These are phyloP conservation scores for Agapornis roseicollis DNA, from an alignment of 2,113 vertebrate species.

Conservation along the genomic window DNA sequence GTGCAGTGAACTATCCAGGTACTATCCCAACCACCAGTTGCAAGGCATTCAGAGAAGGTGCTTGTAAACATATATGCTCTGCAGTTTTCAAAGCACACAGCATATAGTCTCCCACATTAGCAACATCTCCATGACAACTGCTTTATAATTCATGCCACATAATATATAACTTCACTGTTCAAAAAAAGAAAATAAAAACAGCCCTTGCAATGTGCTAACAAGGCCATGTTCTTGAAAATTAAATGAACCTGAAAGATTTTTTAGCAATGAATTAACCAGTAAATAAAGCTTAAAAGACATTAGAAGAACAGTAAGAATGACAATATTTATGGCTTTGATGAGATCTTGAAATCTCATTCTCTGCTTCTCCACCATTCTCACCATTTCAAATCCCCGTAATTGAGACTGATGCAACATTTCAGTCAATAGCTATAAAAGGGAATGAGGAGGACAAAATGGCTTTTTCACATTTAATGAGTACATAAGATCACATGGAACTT, in stretches of 20 bases:
- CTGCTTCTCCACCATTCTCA: background rate
- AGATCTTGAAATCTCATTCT: constrained; percentile 38
- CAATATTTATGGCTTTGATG: constrained; percentile 36
- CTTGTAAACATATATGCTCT: background rate
- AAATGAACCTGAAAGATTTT: constrained; percentile 36
- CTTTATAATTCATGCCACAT: constrained; percentile 49
- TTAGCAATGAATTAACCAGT: constrained; percentile 40
- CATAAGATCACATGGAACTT: background rate
- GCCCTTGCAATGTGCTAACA: background rate
- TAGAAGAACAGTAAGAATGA: background rate
- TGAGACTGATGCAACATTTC: constrained; percentile 26
- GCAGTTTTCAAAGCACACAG: background rate
- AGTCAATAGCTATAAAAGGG: constrained; percentile 37
- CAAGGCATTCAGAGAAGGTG: background rate
- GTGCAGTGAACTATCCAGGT: background rate
- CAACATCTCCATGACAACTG: constrained; percentile 66
- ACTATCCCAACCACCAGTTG: background rate
- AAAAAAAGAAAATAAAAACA: background rate
- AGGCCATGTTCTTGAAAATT: constrained; percentile 17
- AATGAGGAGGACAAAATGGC: background rate
- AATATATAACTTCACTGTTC: constrained; percentile 1
- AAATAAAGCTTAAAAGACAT: constrained; percentile 40
- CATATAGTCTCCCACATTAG: background rate
- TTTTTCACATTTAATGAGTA: constrained; percentile 18
- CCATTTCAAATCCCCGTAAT: constrained; percentile 33